Base-by-base conservation (phyloP, 2,797 vertebrate species). In the Garrulus glandarius region DNA sequence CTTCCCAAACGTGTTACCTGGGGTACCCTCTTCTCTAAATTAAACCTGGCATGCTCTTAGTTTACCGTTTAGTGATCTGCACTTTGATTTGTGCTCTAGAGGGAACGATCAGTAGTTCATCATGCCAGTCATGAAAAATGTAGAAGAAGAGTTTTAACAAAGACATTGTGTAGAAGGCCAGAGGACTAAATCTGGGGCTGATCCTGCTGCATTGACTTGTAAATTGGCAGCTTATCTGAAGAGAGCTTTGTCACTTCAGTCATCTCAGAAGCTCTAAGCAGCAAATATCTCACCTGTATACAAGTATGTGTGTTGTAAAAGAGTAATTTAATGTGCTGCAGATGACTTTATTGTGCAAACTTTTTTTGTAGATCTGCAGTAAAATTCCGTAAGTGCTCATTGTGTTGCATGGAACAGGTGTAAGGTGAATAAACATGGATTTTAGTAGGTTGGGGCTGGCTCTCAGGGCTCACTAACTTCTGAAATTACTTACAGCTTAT, bases 131-230 rank as follows among this genome's bases (percentile, higher is more conserved):
- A 1, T 65, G 34, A 69, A 75, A 79, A 90, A 41, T 5, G 7
- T 9, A 39, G 39, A 29, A 29, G 55, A 36, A 0, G 0, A 83
- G 11, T 56, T 53, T 32, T 64, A 68, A 80, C 41, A 82, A 44
- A 78, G 53, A 75, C 87, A 32, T 22, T 4, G 41, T 19, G 23
- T 75, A 37, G 55, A 75, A 81, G 49, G 61, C 64, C 71, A 49
- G 7, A 77, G 4, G 17, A 63, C 24, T 71, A 57, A 79, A 72
- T 83, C 65, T 82, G 55, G 57, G 69, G 13, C 78, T 76, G n/a
- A 20, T 89, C 36, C 57, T 81, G 34, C 69, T 84, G 37, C 37
- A 90, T 56, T 92, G 76, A 86, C 59, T 47, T 91, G 94, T 84
- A 88, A 46, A 93, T 91, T 22, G 47, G 34, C 32, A 46, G 26